Base-by-base conservation (phyloP, 2,797 vertebrate species). In the Xenentodon cancila region DNA sequence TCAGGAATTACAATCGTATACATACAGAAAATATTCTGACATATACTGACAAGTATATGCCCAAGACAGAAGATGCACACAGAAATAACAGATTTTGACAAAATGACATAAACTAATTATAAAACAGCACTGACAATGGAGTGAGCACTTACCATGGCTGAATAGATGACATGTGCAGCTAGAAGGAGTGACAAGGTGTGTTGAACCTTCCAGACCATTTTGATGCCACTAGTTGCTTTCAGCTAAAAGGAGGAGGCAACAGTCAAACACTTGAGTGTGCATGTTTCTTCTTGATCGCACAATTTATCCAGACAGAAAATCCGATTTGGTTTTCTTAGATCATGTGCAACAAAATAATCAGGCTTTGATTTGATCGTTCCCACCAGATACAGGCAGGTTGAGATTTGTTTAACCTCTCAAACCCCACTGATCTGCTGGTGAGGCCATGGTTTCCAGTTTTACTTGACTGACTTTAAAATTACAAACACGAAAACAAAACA, bases 191-290 rank as follows among this genome's bases (percentile, higher is more conserved):
- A 73, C 68, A 85, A 7, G 68, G 70, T 66, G 63, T 77, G 70
- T 1, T 62, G 75, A 75, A 74, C 75, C 53, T 72, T 77, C 81
- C 74, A 43, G 53, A 84, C 60, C 90, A 91, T 92, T 64, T 79
- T 88, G 71, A 76, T 59, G 55, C 40, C 22, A 5, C 67, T 67
- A 56, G 22, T 15, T 59, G 49, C n/a, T 59, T 72, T 57, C 30
- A 79, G 65, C 73, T 88, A 68, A 66, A 65, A 60, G 11, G 1
- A 64, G 4, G 58, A 58, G 5, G 62, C 13, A 46, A 17, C 9
- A 52, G 30, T 42, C 37, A 59, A 22, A 56, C 46, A 30, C 27
- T 6, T 32, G 37, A 20, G 17, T 22, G 25, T 8, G 45, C 11
- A 30, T 19, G 25, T 45, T n/a, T 22, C 11, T 7, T 48, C n/a